Evolutionary conservation across 2,888 invertebrate genomes (phyloP).

Genomic region (Iselma pallidipennis): DNA sequence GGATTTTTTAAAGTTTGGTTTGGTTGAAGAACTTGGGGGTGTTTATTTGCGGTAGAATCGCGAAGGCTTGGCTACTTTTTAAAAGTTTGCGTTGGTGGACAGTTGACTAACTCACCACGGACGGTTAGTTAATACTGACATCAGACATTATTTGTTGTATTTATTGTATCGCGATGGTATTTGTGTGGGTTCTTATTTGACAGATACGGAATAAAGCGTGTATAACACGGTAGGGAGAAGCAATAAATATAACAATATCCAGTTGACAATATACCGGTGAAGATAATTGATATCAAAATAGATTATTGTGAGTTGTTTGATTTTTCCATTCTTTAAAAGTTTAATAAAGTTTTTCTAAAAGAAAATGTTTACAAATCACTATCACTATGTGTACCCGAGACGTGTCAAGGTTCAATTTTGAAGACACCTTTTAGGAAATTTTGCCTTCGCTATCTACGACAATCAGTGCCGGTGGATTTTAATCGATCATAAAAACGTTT

Average conservation of each 20-base stretch:
- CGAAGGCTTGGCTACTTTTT: slow-evolving; percentile 11
- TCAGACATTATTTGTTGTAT: slow-evolving; percentile 14
- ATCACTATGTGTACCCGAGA: neutral
- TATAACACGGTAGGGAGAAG: slow-evolving; percentile 2
- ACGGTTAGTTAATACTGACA: slow-evolving; percentile 18
- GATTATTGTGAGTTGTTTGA: too few relatives aligned
- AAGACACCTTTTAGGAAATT: slow-evolving; percentile 12
- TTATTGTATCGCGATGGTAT: slow-evolving; percentile 2
- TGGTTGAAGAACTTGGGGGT: too few relatives aligned
- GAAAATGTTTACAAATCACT: neutral
- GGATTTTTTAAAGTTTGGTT: neutral
- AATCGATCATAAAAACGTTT: slow-evolving; percentile 19
- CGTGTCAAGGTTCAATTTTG: slow-evolving; percentile 14
- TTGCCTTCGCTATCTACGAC: slow-evolving; percentile 16
- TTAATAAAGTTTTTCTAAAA: too few relatives aligned
- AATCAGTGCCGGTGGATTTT: slow-evolving; percentile 11
- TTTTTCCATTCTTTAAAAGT: too few relatives aligned
- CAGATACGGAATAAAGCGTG: slow-evolving; percentile 11
- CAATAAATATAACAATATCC: slow-evolving; percentile 3
- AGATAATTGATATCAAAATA: neutral
- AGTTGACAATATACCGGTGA: neutral
- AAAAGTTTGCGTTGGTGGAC: slow-evolving; percentile 9
- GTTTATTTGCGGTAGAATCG: neutral
- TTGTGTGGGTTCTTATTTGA: slow-evolving; percentile 17
- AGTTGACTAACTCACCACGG: slow-evolving; percentile 13